These are phyloP conservation scores for Hyalella azteca DNA, from an alignment of 2,888 invertebrate species.

Conservation along the genomic window DNA sequence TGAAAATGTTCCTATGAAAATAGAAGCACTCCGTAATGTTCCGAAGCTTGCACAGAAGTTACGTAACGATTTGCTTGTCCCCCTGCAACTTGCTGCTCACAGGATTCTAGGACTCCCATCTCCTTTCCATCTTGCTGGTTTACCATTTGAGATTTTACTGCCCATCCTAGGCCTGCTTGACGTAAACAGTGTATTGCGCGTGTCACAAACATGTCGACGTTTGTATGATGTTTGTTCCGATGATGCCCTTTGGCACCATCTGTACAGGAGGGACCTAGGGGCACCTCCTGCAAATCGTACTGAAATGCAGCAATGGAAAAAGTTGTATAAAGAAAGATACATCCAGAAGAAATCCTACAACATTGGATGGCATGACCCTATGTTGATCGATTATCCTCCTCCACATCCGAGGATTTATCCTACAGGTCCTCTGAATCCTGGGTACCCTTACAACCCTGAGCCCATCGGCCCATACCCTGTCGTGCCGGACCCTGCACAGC, in stretches of 20 bases:
- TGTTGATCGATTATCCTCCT: not conserved
- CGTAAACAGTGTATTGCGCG: conserved; percentile 38
- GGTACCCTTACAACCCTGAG: conserved; percentile 42
- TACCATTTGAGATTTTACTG: conserved; percentile 50
- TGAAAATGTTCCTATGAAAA: not conserved
- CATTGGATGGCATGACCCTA: not conserved
- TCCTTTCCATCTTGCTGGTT: conserved; percentile 53
- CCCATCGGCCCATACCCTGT: conserved; percentile 46
- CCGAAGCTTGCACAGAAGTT: conserved; percentile 43
- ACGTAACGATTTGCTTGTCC: conserved; percentile 46
- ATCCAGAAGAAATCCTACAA: not conserved
- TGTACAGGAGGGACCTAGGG: conserved; percentile 48
- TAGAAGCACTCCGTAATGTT: conserved; percentile 39
- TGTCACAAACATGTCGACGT: conserved; percentile 43
- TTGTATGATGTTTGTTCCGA: conserved; percentile 41
- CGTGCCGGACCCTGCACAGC: conserved; percentile 41
- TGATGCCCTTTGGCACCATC: conserved; percentile 46
- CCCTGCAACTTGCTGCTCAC: conserved; percentile 55
- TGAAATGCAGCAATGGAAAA: conserved; percentile 39
- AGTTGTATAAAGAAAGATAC: conserved; percentile 41
- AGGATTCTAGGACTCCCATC: conserved; percentile 50
- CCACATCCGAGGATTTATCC: conserved; percentile 39
- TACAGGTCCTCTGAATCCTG: not conserved
- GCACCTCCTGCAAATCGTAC: not conserved
- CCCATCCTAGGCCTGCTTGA: conserved; percentile 37